Evolutionary conservation across 2,888 invertebrate species (phyloP), one percentile per base, ranked within the genome.

Genomic region (Poecilobothrus nobilitatus): DNA sequence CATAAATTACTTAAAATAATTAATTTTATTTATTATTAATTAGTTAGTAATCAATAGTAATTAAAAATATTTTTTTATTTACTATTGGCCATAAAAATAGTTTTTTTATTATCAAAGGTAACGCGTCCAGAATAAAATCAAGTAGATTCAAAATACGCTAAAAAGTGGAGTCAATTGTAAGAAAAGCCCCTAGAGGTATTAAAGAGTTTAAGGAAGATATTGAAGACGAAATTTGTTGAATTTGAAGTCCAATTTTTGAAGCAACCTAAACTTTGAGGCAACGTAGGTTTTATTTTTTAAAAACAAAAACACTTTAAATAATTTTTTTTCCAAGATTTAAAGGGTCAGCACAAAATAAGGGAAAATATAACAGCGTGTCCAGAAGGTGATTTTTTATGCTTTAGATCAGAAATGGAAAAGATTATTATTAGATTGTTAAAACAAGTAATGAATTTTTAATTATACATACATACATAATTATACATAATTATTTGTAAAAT

Each of bases 321-420:
- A n/a, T n/a, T n/a, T n/a, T n/a, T n/a, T n/a, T n/a, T n/a, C n/a
- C n/a, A n/a, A n/a, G n/a, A n/a, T n/a, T n/a, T n/a, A n/a, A n/a
- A n/a, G n/a, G n/a, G n/a, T n/a, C n/a, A n/a, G n/a, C n/a, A 15
- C 41, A 15, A 62, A 65, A 84, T 93, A 22, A 91, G 90, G 74
- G 88, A 89, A 68, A 94, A 97, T 79, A 86, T 97, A 76, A 92
- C 95, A 0, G 89, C 90, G 7, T 99, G 98, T 79, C 95, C 97
- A 0, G 90, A 90, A 76, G 99, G 99, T 81, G 91, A 94, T 78
- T 97, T 98, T 82, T 96, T 97, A 8, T 97, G 96, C 8, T 90
- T 95, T 73, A 85, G 88, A 74, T 86, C 91, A 0, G 95, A 97
- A 82, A 92, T 97, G n/a, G n/a, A n/a, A n/a, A n/a, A n/a, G n/a